Evolutionary conservation across 2,888 invertebrate species (phyloP), one percentile per base, ranked within the genome.

Genomic region (Andrena trimmerana): DNA sequence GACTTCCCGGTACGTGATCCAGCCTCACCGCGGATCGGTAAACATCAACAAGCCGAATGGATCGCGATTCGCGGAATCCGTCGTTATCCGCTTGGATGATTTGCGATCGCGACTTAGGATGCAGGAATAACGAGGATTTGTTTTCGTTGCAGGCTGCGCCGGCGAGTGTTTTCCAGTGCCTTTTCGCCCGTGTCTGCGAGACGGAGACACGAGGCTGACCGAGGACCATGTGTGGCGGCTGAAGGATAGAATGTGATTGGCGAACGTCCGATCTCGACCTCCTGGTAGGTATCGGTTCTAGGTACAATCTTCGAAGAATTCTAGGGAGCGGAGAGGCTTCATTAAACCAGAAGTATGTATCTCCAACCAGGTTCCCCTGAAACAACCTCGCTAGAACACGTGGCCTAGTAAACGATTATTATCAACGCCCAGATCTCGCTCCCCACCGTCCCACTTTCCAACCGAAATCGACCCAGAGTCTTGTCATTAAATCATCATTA

Each of bases 1-100:
- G 0, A 66, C 71, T 83, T 84, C 83, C 83, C 42, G 68, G 74
- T 83, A 68, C 83, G 78, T 78, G 83, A 84, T 65, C 63, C 78
- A 63, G 20, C 27, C 7, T 29, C 42, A 24, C 20, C 33, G 13
- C 20, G 54, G 79, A 36, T 67, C 71, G 66, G 60, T 42, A 57
- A 54, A 77, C 67, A 77, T 62, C 48, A 2, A 48, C 20, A 4
- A 33, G 13, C 36, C 24, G 29, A 24, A 10, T 57, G 57, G 57
- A 31, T 20, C 42, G 52, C 36, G 36, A 27, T 20, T 42, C 60
- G 16, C 7, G 16, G 42, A 67, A 78, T 16, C 16, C 5, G n/a
- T 50, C 2, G 59, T 57, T 24, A 48, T 16, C 60, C 7, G 13
- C 0, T 5, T 10, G 60, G n/a, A 62, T 62, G 60, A 48, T 20